These are phyloP conservation scores for Danio albolineatus DNA, from an alignment of 2,797 vertebrate genomes.

Conservation along the genomic window DNA sequence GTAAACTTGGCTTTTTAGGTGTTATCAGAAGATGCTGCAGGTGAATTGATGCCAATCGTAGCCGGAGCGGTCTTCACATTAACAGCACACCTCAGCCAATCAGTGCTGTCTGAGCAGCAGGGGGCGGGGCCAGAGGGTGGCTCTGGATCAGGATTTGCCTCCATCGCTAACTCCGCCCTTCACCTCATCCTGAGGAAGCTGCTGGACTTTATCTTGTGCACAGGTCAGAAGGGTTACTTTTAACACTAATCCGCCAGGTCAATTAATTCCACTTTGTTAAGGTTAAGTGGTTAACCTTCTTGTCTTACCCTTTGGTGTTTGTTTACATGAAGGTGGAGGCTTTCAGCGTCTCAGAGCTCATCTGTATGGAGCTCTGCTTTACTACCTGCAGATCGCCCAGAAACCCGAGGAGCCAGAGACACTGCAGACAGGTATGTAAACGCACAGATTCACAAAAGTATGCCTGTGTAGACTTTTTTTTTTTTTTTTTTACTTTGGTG, in stretches of 20 bases:
- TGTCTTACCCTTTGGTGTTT: constrained; percentile 9
- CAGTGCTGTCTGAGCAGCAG: constrained; percentile 92
- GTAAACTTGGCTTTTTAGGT: too few relatives aligned
- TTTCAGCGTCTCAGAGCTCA: constrained; percentile 96
- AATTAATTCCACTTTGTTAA: constrained; percentile 1
- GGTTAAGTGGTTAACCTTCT: constrained; percentile 7
- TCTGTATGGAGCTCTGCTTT: constrained; percentile 93
- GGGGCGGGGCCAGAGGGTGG: constrained; percentile 74
- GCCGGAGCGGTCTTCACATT: constrained; percentile 96
- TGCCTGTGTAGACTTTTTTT: too few relatives aligned
- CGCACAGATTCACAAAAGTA: too few relatives aligned
- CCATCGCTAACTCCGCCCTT: constrained; percentile 94
- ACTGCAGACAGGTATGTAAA: constrained; percentile 87
- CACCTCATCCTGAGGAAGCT: constrained; percentile 95
- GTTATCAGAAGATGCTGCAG: constrained; percentile 91
- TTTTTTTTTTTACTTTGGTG: not conserved
- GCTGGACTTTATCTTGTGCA: constrained; percentile 96
- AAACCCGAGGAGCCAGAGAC: constrained; percentile 98
- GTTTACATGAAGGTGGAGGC: constrained; percentile 85
- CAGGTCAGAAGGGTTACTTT: constrained; percentile 77
- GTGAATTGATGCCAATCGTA: constrained; percentile 95
- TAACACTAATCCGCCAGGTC: not conserved
- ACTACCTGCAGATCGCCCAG: constrained; percentile 97
- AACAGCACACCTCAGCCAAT: constrained; percentile 94
- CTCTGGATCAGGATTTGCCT: constrained; percentile 86